Evolutionary conservation across 2,113 vertebrate species (phyloP).

Genomic region (Clupea harengus): DNA sequence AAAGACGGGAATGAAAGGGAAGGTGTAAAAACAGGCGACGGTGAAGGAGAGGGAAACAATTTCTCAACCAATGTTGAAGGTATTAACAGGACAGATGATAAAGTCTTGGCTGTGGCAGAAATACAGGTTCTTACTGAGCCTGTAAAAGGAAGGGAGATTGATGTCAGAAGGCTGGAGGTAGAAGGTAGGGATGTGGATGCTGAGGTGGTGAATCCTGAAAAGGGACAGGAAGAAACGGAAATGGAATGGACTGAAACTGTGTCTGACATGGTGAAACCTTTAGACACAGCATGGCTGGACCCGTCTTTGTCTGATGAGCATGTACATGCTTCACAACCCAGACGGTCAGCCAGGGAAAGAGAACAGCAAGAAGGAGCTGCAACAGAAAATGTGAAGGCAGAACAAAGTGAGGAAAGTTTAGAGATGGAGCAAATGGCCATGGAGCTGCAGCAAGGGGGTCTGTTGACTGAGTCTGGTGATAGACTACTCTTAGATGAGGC

Average conservation of each 20-base stretch:
- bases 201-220: background rate
- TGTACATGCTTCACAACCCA: background rate
- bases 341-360: background rate
- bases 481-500: conserved; percentile 85
- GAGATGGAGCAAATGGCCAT: conserved; percentile 69
- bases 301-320: background rate
- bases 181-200: background rate
- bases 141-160: background rate
- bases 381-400: conserved; percentile 24
- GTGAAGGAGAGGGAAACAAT: background rate
- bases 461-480: conserved; percentile 70
- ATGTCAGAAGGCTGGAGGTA: background rate
- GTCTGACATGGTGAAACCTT: background rate
- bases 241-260: background rate
- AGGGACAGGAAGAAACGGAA: background rate
- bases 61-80: background rate
- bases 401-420: conserved; percentile 47
- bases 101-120: background rate
- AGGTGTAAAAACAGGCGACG: too few relatives aligned
- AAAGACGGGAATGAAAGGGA: background rate
- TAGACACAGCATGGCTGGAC: background rate
- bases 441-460: conserved; percentile 79
- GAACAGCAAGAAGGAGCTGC: conserved; percentile 7
- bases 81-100: background rate
- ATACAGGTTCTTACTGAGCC: background rate